These are phyloP conservation scores for Diplolepis rosae DNA, from an alignment of 2,888 invertebrate genomes.

Conservation along the genomic window DNA sequence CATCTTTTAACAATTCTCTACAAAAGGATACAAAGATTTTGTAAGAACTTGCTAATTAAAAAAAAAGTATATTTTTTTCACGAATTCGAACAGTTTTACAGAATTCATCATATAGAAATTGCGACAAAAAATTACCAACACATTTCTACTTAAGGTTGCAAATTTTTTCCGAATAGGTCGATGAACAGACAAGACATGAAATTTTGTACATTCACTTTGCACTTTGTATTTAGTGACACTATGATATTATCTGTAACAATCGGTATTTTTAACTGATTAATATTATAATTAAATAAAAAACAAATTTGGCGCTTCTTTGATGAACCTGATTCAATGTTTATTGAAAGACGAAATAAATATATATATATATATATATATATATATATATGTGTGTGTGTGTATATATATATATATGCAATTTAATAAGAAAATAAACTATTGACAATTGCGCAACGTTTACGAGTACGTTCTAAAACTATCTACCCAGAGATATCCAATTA, in stretches of 20 bases:
- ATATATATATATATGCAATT: slow-evolving; percentile 51
- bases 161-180: background rate
- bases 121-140: too few species aligned
- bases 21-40: too few species aligned
- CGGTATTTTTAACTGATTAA: slow-evolving; percentile 18
- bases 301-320: slow-evolving; percentile 19
- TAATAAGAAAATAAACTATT: slow-evolving; percentile 63
- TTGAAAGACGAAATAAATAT: slow-evolving; percentile 46
- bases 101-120: too few species aligned
- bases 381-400: too few species aligned
- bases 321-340: slow-evolving; percentile 31
- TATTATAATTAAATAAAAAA: slow-evolving; percentile 27
- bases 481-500: slow-evolving; percentile 31
- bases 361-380: too few species aligned
- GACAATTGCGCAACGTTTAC: slow-evolving; percentile 43
- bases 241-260: slow-evolving; percentile 51
- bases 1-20: too few species aligned
- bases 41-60: too few species aligned
- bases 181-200: slow-evolving; percentile 31
- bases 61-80: too few species aligned
- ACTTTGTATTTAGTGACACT: slow-evolving; percentile 64
- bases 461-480: slow-evolving; percentile 29
- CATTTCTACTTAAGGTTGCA: too few species aligned
- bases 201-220: slow-evolving; percentile 66
- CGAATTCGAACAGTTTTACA: too few species aligned